phyloP scores from a whole-genome alignment of 2,888 invertebrate genomes.

The Tryphoninae sp. region DNA sequence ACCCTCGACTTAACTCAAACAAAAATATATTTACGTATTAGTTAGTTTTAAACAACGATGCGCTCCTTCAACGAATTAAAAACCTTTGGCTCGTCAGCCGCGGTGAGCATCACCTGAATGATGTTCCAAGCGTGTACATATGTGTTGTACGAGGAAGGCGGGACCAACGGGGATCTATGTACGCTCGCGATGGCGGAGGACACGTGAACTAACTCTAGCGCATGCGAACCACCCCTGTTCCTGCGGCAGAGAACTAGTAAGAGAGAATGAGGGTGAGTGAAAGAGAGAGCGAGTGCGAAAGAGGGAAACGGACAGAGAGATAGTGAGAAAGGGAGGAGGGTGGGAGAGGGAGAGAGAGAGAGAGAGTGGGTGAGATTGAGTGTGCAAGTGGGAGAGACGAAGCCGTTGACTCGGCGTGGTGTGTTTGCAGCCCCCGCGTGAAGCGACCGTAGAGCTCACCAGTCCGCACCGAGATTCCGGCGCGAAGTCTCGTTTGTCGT shows the following conservation, averaged over 20 bases:
- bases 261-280: constrained; percentile 36
- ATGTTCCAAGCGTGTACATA: constrained; percentile 27
- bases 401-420: constrained; percentile 55
- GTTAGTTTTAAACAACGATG: background rate
- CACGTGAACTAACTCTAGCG: constrained; percentile 75
- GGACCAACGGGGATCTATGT: constrained; percentile 67
- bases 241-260: constrained; percentile 28
- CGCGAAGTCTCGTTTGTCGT: constrained; percentile 75
- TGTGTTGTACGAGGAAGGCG: constrained; percentile 73
- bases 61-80: background rate
- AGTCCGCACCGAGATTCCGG: constrained; percentile 79
- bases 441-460: constrained; percentile 61
- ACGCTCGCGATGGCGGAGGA: constrained; percentile 74
- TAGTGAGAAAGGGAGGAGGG: constrained; percentile 12
- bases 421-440: constrained; percentile 56
- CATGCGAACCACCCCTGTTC: constrained; percentile 73
- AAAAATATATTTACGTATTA: background rate
- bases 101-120: constrained; percentile 21
- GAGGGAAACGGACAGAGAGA: constrained; percentile 28
- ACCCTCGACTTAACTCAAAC: background rate
- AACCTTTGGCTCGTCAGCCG: constrained; percentile 9
- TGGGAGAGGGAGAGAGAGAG: constrained; percentile 25
- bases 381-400: constrained; percentile 37
- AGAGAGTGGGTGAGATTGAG: constrained; percentile 21
- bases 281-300: constrained; percentile 15